Base-by-base conservation (phyloP, 2,888 invertebrate genomes). In the Nomada ferruginata region DNA sequence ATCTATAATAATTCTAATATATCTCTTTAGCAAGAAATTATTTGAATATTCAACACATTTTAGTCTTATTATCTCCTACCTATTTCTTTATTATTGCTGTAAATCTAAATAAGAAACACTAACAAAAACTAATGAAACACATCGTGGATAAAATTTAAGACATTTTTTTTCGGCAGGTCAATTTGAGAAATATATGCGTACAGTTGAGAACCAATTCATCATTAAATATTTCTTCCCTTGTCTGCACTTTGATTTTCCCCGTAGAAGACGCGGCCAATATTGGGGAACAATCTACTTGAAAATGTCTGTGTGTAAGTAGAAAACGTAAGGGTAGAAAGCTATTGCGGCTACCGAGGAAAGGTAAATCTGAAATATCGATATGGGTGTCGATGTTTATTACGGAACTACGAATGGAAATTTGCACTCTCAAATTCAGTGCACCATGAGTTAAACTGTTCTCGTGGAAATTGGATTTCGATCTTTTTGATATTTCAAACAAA, bases 331-430 rank as follows among this genome's bases (percentile, higher is more conserved):
- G 26, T 68, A 23, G 11, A 44, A 68, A 68, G 42, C 18, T 68
- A 57, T n/a, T 15, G 44, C 36, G 11, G 29, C 9, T 42, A 1
- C 7, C 15, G 53, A 26, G n/a, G 26, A 23, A 26, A 68, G 23
- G 55, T 68, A 57, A 42, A 57, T 68, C 68, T 57, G 13, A 57
- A 57, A 57, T 57, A 57, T 68, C 57, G 68, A 44, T 44, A 57
- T 44, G 7, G 26, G 7, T 26, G n/a, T 13, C 23, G 9, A 68
- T 68, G 44, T 68, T 68, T 68, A 57, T 68, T 57, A 57, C 26
- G 9, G 44, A 68, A 57, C 23, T 18, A 42, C 44, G 18, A 44
- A 57, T 44, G n/a, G 44, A 44, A 57, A 68, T 55, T 26, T 68
- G 68, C 23, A 44, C 68, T 5, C 5, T 7, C 3, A 18, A 11